These are phyloP conservation scores for Sebastes steindachneri DNA, from an alignment of 2,797 vertebrate genomes.

Conservation along the genomic window DNA sequence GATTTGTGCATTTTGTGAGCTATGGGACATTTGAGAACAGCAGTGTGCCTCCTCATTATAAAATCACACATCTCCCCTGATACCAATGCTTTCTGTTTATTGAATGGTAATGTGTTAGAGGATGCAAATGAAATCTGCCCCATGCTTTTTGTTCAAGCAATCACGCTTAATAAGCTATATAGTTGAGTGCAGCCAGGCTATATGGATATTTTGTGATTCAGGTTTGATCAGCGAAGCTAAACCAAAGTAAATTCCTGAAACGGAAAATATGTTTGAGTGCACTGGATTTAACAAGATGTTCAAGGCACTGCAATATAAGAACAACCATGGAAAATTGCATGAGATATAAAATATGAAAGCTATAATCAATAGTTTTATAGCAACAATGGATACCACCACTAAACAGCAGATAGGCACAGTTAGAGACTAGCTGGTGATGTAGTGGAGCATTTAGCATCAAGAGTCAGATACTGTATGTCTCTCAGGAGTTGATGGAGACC, in stretches of 20 bases:
- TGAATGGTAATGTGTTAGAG: constrained; percentile 70
- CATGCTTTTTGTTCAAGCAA: constrained; percentile 64
- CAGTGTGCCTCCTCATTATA: constrained; percentile 74
- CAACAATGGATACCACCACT: neutral
- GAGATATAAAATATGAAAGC: neutral
- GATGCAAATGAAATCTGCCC: constrained; percentile 67
- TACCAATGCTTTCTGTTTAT: constrained; percentile 73
- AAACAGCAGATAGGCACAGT: neutral
- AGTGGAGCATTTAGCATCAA: neutral
- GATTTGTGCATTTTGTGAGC: constrained; percentile 57
- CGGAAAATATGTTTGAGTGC: constrained; percentile 4
- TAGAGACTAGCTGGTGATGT: neutral
- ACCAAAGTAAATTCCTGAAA: constrained; percentile 23
- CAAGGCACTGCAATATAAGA: neutral
- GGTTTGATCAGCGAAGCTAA: constrained; percentile 41
- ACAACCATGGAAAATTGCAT: neutral
- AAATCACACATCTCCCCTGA: constrained; percentile 69
- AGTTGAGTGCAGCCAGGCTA: constrained; percentile 34
- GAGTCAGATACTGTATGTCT: neutral
- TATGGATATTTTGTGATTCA: constrained; percentile 50
- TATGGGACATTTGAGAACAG: constrained; percentile 60
- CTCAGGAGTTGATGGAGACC: neutral
- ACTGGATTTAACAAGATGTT: neutral
- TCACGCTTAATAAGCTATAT: constrained; percentile 64
- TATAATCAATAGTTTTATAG: neutral